phyloP scores from a whole-genome alignment of 1,140 invertebrate species.

The Paramacrobiotus metropolitanus region DNA sequence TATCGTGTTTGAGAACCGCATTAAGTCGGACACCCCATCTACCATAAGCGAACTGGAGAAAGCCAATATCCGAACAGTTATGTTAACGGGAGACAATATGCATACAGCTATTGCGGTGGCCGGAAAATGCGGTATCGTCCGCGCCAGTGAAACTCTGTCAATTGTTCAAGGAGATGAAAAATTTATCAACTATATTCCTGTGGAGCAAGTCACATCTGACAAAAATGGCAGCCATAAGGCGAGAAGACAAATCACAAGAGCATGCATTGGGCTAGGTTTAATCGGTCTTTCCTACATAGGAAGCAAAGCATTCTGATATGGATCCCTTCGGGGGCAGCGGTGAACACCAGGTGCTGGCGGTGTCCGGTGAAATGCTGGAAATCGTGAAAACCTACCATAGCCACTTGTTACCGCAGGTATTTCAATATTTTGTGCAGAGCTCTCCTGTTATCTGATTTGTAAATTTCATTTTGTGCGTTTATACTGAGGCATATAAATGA shows the following conservation, averaged over 20 bases:
- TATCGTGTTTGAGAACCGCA: conserved; percentile 66
- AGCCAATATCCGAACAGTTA: conserved; percentile 66
- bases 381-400: conserved; percentile 45
- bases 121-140: conserved; percentile 73
- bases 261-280: too few relatives aligned
- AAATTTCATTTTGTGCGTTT: too few relatives aligned
- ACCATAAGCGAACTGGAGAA: conserved; percentile 50
- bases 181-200: too few relatives aligned
- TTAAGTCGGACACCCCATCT: conserved; percentile 56
- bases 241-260: neutral
- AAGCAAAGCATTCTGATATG: neutral
- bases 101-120: conserved; percentile 85
- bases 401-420: conserved; percentile 37
- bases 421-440: too few relatives aligned
- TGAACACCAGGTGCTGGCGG: conserved; percentile 38
- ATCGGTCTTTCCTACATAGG: neutral
- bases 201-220: too few relatives aligned
- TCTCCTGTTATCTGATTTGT: too few relatives aligned
- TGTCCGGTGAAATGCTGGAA: conserved; percentile 50
- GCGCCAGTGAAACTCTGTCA: conserved; percentile 40
- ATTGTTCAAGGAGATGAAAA: conserved; percentile 30
- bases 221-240: too few relatives aligned
- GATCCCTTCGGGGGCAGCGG: neutral
- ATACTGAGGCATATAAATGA: too few relatives aligned
- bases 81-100: conserved; percentile 98